A percentile compares a stretch with the other conserved stretches of the same genome.
Conservation (phyloP, 2,888 invertebrate species). For the Lepas anatifera region DNA sequence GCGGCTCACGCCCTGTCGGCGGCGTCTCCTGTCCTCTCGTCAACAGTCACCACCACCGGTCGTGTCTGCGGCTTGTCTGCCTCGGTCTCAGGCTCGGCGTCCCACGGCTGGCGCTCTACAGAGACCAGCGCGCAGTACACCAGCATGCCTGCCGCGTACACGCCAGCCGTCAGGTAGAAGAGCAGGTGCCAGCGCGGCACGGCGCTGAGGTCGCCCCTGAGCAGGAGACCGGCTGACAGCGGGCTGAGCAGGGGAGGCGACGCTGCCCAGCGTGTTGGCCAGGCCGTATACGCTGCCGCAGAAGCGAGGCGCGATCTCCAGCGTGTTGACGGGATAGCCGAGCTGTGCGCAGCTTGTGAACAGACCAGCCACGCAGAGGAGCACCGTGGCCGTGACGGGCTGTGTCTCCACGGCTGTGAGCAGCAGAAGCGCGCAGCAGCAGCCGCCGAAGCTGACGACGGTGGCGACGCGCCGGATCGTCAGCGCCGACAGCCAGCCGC, state of each 20-base stretch:
- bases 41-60: no score
- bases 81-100: no score
- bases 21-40: no score
- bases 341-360: neutral
- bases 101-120: neutral
- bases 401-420: neutral
- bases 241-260: neutral
- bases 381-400: neutral
- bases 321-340: neutral
- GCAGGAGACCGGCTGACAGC: neutral
- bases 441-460: neutral
- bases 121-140: neutral
- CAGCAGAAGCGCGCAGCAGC: neutral
- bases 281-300: constrained; percentile 7
- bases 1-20: no score
- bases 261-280: neutral
- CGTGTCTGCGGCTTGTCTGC: no score
- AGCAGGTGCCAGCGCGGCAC: neutral
- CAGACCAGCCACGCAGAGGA: neutral
- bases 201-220: neutral
- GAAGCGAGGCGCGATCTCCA: neutral
- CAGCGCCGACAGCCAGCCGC: neutral
- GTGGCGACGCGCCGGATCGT: neutral
- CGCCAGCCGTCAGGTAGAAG: neutral
- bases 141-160: neutral